Conservation (phyloP, 2,888 invertebrate genomes). For the Blastobasis lacticolella region DNA sequence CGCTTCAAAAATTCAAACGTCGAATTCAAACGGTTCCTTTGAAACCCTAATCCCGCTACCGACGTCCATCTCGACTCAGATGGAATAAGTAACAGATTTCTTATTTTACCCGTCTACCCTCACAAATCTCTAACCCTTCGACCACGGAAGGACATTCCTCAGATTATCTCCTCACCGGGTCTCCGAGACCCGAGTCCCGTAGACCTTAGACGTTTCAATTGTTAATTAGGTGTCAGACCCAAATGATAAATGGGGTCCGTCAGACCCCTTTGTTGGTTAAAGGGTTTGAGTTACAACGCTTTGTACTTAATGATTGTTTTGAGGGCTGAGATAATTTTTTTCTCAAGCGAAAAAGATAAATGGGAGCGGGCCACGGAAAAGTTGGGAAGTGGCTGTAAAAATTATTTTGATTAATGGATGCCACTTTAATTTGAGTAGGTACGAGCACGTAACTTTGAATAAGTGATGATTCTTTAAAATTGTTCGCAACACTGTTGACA, state of each 20-base stretch:
- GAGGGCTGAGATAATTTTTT: constrained; percentile 2
- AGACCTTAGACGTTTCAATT: constrained; percentile 29
- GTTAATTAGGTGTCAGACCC: constrained; percentile 32
- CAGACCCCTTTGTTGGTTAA: constrained; percentile 13
- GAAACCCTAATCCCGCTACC: too few relatives aligned
- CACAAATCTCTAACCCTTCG: neutral
- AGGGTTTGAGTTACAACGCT: constrained; percentile 16
- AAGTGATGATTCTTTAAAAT: too few relatives aligned
- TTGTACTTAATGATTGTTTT: constrained; percentile 17
- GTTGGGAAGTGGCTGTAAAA: too few relatives aligned
- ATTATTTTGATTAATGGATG: too few relatives aligned
- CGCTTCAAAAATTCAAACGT: too few relatives aligned
- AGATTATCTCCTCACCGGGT: constrained; percentile 12
- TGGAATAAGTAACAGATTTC: too few relatives aligned
- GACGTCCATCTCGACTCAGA: too few relatives aligned
- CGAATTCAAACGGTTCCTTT: too few relatives aligned
- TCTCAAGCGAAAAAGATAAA: neutral
- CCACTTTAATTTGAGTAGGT: too few relatives aligned
- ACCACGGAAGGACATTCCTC: constrained; percentile 6
- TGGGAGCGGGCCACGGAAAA: too few relatives aligned
- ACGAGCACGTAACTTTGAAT: too few relatives aligned
- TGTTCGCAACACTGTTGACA: too few relatives aligned
- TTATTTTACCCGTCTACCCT: neutral
- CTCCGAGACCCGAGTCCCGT: constrained; percentile 14
- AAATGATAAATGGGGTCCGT: constrained; percentile 30